A percentile compares a stretch with the other conserved stretches of the same genome.
phyloP scores from a whole-genome alignment of 2,113 vertebrate genomes.

The Chascanopsetta lugubris region DNA sequence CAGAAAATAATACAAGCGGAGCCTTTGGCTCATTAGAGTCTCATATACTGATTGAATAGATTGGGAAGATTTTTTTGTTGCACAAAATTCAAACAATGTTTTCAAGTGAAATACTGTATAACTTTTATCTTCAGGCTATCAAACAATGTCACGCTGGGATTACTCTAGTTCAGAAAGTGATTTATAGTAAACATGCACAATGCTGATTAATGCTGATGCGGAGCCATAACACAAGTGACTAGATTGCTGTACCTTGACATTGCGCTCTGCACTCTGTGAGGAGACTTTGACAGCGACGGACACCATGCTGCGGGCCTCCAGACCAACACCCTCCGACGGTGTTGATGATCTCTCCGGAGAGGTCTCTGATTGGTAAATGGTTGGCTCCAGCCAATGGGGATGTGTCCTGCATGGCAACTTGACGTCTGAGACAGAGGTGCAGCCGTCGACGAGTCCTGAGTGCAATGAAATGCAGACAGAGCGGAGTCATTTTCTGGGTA shows the following conservation, averaged over 20 bases:
- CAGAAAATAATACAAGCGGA: not conserved
- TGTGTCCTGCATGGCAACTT: conserved; percentile 87
- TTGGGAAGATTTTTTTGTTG: not conserved
- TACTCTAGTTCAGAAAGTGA: too few relatives aligned
- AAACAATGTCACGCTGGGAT: too few relatives aligned
- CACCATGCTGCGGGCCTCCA: conserved; percentile 90
- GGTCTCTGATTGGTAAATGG: conserved; percentile 90
- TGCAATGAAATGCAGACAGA: not conserved
- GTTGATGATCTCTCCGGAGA: conserved; percentile 78
- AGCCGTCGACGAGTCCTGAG: conserved; percentile 87
- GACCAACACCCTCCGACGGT: conserved; percentile 85
- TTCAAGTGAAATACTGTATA: not conserved
- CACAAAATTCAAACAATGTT: not conserved
- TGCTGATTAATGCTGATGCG: not conserved
- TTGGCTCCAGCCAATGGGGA: conserved; percentile 95
- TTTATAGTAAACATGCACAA: too few relatives aligned
- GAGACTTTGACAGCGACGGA: conserved; percentile 93
- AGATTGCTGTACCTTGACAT: conserved; percentile 85
- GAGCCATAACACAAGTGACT: not conserved
- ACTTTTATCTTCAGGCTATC: not conserved
- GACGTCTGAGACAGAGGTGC: conserved; percentile 79
- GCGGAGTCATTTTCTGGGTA: not conserved
- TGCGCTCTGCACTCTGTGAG: conserved; percentile 89
- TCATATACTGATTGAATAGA: not conserved
- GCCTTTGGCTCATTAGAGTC: too few relatives aligned